These are phyloP conservation scores for Mylabris phalerata DNA, from an alignment of 1,140 invertebrate species.

Conservation along the genomic window DNA sequence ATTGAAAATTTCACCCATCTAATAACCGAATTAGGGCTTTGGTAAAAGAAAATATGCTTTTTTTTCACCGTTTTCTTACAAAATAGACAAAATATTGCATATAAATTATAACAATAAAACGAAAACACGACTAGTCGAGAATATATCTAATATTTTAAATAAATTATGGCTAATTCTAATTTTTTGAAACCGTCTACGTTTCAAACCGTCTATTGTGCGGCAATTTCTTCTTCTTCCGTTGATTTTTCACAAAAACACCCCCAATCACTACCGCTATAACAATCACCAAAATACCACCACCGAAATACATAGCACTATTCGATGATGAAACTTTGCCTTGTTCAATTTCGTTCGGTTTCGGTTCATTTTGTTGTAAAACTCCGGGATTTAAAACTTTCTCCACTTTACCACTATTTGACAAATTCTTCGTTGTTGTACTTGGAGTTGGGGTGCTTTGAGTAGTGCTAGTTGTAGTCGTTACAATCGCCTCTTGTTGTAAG, in stretches of 20 bases:
- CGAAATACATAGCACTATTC: background rate
- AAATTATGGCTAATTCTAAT: no score
- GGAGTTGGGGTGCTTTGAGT: conserved; percentile 16
- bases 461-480: conserved; percentile 21
- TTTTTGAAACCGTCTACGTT: conserved; percentile 10
- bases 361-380: background rate
- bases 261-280: conserved; percentile 12
- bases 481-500: conserved; percentile 21
- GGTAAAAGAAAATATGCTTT: no score
- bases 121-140: no score
- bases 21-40: no score
- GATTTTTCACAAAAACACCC: background rate
- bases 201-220: conserved; percentile 33
- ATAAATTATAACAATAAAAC: no score
- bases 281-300: conserved; percentile 6
- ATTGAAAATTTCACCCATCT: no score
- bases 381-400: no score
- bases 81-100: no score
- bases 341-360: background rate
- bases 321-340: background rate
- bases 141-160: no score
- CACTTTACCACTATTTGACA: background rate
- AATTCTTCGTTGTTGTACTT: conserved; percentile 1
- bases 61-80: no score
- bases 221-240: conserved; percentile 5